Conservation (phyloP, 2,113 vertebrate species). For the Phrynosoma blainvillii region DNA sequence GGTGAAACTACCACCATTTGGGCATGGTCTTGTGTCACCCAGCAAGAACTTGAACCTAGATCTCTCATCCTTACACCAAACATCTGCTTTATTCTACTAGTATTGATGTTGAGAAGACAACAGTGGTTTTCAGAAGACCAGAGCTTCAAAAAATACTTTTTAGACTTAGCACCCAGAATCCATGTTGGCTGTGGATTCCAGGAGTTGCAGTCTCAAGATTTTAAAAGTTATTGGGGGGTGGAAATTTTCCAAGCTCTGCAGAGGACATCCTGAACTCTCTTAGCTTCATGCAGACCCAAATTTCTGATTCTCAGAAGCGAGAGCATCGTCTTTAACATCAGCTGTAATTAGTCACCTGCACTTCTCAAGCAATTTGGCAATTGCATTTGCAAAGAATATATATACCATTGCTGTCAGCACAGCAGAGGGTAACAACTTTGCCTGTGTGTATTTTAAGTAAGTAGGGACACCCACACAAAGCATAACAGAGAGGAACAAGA, state of each 20-base stretch:
- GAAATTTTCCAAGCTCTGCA: neutral
- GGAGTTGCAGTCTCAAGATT: too few species aligned
- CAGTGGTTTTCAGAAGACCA: neutral
- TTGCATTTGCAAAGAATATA: slow-evolving; percentile 10
- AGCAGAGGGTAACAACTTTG: neutral
- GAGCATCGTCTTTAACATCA: slow-evolving; percentile 9
- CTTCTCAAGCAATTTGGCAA: slow-evolving; percentile 18
- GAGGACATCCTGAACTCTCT: neutral
- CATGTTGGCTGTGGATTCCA: too few species aligned
- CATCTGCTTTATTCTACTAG: neutral
- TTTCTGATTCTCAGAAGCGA: neutral
- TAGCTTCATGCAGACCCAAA: neutral
- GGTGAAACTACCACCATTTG: neutral
- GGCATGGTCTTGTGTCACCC: neutral
- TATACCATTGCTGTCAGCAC: slow-evolving; percentile 17
- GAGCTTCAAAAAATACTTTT: too few species aligned
- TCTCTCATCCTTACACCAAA: neutral
- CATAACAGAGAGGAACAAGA: slow-evolving; percentile 31
- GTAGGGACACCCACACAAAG: neutral
- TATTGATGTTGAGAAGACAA: neutral
- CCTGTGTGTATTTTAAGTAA: neutral
- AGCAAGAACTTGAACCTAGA: neutral
- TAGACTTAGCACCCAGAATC: too few species aligned
- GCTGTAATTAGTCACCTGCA: neutral
- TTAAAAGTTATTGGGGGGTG: too few species aligned